phyloP scores from a whole-genome alignment of 2,888 invertebrate species.

The Parascotia fuliginaria region DNA sequence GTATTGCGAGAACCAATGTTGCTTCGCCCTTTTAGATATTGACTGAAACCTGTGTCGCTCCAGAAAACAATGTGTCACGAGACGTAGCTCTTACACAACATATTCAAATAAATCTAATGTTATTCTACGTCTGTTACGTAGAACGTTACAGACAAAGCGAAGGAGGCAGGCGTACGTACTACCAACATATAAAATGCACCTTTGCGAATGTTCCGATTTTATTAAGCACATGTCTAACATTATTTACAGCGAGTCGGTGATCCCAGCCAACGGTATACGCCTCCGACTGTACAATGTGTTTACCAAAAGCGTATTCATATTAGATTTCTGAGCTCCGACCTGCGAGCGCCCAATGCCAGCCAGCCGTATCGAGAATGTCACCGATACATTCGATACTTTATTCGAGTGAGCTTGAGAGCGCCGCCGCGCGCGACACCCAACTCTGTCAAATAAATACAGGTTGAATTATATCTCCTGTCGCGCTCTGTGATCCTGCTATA shows the following conservation, averaged over 20 bases:
- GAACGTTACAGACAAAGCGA: constrained; percentile 25
- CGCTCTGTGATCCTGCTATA: constrained; percentile 71
- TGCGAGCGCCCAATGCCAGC: constrained; percentile 53
- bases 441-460: constrained; percentile 81
- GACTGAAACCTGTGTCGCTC: too few relatives aligned
- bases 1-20: too few relatives aligned
- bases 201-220: constrained; percentile 49
- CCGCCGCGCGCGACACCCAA: constrained; percentile 73
- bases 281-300: constrained; percentile 65
- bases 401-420: constrained; percentile 72
- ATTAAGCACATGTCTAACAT: constrained; percentile 62
- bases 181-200: constrained; percentile 36
- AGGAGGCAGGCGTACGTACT: constrained; percentile 4
- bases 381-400: constrained; percentile 81
- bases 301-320: constrained; percentile 83
- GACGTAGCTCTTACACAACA: background rate
- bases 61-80: background rate
- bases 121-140: constrained; percentile 10
- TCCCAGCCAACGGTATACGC: constrained; percentile 62
- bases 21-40: too few relatives aligned
- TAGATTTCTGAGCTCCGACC: constrained; percentile 78
- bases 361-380: constrained; percentile 75
- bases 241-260: constrained; percentile 63
- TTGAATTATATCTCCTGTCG: constrained; percentile 79
- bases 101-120: constrained; percentile 9